Evolutionary conservation across 2,888 invertebrate genomes (phyloP).

Genomic region (Portevinia maculata): DNA sequence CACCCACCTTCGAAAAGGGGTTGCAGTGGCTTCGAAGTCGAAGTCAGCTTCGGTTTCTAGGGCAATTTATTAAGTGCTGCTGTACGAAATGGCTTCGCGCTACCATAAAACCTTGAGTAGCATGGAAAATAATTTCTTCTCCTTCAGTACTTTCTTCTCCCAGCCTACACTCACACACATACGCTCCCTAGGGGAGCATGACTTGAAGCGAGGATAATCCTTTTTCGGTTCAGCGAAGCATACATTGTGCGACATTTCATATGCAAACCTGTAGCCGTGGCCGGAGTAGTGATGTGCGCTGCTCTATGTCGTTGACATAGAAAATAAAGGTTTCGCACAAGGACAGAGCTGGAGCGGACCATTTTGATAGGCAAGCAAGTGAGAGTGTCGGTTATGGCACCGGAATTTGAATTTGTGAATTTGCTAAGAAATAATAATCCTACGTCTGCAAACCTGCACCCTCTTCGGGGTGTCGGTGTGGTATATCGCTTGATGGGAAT

Average conservation of each 20-base stretch:
- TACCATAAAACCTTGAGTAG: conserved; percentile 42
- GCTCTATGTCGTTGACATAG: neutral
- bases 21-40: conserved; percentile 37
- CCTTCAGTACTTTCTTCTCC: conserved; percentile 39
- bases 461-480: neutral
- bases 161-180: conserved; percentile 16
- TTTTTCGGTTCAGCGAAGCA: conserved; percentile 70
- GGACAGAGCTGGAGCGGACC: neutral
- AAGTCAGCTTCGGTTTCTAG: conserved; percentile 56
- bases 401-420: conserved; percentile 68
- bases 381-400: conserved; percentile 58
- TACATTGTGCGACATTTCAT: conserved; percentile 71
- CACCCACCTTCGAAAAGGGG: neutral
- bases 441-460: conserved; percentile 8
- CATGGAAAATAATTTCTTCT: conserved; percentile 60
- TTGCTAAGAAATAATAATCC: conserved; percentile 57
- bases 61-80: conserved; percentile 71
- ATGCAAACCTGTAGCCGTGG: conserved; percentile 63
- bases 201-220: conserved; percentile 69
- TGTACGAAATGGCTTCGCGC: conserved; percentile 9
- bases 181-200: conserved; percentile 25
- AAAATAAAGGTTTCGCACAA: neutral
- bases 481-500: conserved; percentile 28
- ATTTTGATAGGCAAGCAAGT: conserved; percentile 24
- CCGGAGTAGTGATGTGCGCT: neutral